Evolutionary conservation across 2,888 invertebrate species (phyloP).

Genomic region (Saturnia pavonia): DNA sequence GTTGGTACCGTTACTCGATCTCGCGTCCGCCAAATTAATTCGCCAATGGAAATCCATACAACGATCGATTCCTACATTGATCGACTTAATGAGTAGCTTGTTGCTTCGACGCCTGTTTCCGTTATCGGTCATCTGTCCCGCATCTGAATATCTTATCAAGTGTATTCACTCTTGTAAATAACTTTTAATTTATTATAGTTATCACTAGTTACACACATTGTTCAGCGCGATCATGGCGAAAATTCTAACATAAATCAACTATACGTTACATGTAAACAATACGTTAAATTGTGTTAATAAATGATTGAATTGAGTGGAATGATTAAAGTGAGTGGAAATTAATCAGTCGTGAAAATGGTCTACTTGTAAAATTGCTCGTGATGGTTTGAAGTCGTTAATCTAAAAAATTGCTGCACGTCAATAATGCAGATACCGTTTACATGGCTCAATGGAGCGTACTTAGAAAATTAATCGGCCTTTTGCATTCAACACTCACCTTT

Average conservation of each 20-base stretch:
- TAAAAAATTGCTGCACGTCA: slow-evolving; percentile 26
- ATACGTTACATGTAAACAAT: not conserved
- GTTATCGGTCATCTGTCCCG: slow-evolving; percentile 66
- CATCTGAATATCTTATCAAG: slow-evolving; percentile 38
- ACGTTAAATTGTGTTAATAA: not conserved
- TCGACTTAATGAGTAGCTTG: slow-evolving; percentile 72
- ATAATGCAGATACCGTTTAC: slow-evolving; percentile 53
- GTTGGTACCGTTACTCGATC: slow-evolving; percentile 77
- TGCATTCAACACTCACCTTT: slow-evolving; percentile 61
- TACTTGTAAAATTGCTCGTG: not conserved
- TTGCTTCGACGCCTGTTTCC: slow-evolving; percentile 57
- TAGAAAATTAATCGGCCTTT: slow-evolving; percentile 43
- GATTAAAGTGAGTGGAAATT: not conserved
- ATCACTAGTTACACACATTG: not conserved
- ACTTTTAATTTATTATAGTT: slow-evolving; percentile 44
- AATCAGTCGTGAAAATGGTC: slow-evolving; percentile 8
- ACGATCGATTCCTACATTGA: slow-evolving; percentile 70
- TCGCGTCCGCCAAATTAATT: slow-evolving; percentile 78
- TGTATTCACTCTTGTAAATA: slow-evolving; percentile 38
- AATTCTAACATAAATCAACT: not conserved
- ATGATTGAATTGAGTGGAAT: slow-evolving; percentile 8
- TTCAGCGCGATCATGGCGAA: not conserved
- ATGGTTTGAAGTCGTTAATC: slow-evolving; percentile 53
- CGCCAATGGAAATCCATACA: slow-evolving; percentile 71
- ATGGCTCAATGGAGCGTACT: slow-evolving; percentile 53